A percentile compares a stretch with the other conserved stretches of the same genome.
Conservation (phyloP, 2,888 invertebrate genomes). For the Anaspis maculata region DNA sequence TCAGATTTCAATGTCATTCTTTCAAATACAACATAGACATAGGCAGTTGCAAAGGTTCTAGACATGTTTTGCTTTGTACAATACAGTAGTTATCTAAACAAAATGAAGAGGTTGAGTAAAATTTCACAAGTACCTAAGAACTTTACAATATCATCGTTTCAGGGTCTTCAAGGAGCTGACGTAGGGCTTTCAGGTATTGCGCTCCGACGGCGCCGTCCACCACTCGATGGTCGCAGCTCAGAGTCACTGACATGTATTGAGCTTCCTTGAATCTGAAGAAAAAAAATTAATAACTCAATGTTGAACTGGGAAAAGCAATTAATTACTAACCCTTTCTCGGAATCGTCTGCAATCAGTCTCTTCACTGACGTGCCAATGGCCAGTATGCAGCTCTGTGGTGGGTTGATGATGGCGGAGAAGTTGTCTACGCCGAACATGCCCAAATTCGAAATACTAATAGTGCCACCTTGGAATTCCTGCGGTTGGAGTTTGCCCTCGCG, state of each 20-base stretch:
- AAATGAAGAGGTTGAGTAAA: too few relatives aligned
- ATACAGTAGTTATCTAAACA: too few relatives aligned
- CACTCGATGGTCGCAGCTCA: conserved; percentile 95
- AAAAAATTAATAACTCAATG: conserved; percentile 7
- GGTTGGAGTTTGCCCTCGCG: conserved; percentile 84
- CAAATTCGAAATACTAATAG: conserved; percentile 88
- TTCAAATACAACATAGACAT: too few relatives aligned
- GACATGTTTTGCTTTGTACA: too few relatives aligned
- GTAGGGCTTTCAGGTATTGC: conserved; percentile 87
- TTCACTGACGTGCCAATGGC: conserved; percentile 80
- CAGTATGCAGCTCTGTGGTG: conserved; percentile 90
- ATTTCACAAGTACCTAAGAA: too few relatives aligned
- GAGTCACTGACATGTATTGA: conserved; percentile 78
- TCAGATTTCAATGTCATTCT: too few relatives aligned
- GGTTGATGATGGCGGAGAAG: conserved; percentile 92
- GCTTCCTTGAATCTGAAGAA: conserved; percentile 59
- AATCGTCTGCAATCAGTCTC: conserved; percentile 63
- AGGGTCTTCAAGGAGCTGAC: conserved; percentile 83
- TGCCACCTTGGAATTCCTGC: conserved; percentile 94
- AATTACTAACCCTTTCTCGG: conserved; percentile 59
- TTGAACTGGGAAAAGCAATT: background rate
- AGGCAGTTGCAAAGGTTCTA: too few relatives aligned
- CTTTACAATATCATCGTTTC: conserved; percentile 84
- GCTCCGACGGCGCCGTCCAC: conserved; percentile 98
- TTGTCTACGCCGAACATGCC: conserved; percentile 88